These are phyloP conservation scores for Margarornis squamiger DNA, from an alignment of 2,797 vertebrate genomes.

Conservation along the genomic window DNA sequence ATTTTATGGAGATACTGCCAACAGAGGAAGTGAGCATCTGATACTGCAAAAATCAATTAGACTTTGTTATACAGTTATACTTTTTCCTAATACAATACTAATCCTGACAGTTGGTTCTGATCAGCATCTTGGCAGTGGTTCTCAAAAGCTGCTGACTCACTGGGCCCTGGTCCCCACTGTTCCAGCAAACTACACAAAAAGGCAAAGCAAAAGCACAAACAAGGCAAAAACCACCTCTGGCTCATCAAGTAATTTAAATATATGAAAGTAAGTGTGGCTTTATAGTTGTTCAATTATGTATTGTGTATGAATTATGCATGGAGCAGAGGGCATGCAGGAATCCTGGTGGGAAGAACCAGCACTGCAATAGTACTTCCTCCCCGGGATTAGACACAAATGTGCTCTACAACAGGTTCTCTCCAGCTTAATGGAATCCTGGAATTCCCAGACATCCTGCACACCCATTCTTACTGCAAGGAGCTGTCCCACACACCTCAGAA, in stretches of 20 bases:
- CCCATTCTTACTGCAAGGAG: background rate
- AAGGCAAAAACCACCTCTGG: background rate
- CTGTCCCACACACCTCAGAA: background rate
- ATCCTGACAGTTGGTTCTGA: background rate
- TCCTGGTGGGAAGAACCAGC: background rate
- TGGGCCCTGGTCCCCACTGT: background rate
- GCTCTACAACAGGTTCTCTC: background rate
- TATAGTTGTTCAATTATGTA: slow-evolving; percentile 54
- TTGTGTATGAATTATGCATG: slow-evolving; percentile 49
- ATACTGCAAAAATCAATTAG: background rate
- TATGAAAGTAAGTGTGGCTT: slow-evolving; percentile 30
- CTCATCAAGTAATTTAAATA: slow-evolving; percentile 32
- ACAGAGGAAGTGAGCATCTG: background rate
- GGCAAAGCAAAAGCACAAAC: background rate
- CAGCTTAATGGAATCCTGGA: background rate
- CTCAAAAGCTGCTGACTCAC: background rate
- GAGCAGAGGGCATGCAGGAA: background rate
- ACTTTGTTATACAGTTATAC: background rate
- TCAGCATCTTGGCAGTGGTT: background rate
- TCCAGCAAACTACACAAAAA: background rate
- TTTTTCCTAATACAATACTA: background rate
- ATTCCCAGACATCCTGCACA: background rate
- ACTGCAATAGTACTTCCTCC: background rate
- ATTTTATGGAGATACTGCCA: background rate
- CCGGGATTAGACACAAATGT: background rate